phyloP scores from a whole-genome alignment of 2,113 vertebrate genomes.

The Pelusios castaneus region DNA sequence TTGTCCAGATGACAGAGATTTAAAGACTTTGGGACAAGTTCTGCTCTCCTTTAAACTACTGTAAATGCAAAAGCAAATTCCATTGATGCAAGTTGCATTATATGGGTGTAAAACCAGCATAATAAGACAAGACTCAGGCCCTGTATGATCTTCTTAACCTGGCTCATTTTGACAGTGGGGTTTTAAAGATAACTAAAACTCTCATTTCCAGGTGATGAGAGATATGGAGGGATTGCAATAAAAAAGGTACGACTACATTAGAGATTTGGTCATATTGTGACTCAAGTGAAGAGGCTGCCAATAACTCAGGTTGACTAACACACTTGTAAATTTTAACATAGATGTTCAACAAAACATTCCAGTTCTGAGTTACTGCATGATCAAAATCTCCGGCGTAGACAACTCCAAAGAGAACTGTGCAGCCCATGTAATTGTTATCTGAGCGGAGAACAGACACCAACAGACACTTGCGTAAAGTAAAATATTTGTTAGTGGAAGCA shows the following conservation, averaged over 20 bases:
- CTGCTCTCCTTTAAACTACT: neutral
- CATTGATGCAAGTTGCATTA: neutral
- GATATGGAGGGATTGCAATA: neutral
- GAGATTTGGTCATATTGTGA: neutral
- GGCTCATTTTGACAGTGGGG: neutral
- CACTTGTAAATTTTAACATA: neutral
- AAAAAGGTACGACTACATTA: neutral
- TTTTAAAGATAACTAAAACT: neutral
- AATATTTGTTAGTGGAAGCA: neutral
- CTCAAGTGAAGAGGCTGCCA: neutral
- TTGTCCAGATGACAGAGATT: neutral
- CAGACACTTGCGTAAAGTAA: neutral
- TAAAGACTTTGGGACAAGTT: neutral
- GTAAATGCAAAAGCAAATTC: neutral
- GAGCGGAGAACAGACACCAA: neutral
- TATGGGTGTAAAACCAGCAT: neutral
- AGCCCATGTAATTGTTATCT: neutral
- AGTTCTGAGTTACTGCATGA: neutral
- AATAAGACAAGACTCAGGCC: neutral
- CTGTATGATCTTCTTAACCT: neutral
- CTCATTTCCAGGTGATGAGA: neutral
- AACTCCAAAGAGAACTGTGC: accelerated
- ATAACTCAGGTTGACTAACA: neutral
- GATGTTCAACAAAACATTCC: neutral
- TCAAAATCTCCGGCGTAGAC: neutral